Percentiles rank a stretch among this genome's conserved stretches.
Evolutionary conservation across 2,113 vertebrate genomes (phyloP).

Genomic region (Sinocyclocheilus rhinocerous): DNA sequence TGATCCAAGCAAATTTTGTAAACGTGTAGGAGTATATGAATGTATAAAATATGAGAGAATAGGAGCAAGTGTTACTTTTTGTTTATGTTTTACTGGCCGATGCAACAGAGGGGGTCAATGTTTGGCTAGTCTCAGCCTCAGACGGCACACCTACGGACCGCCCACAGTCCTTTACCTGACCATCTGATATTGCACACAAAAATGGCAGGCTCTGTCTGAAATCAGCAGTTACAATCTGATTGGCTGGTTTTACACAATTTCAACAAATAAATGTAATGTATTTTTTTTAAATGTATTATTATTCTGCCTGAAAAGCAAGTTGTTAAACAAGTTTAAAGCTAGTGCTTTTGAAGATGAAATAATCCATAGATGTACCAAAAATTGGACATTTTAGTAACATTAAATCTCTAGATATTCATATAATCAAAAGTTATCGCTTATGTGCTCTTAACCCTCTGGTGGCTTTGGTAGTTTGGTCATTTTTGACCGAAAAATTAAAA

Average conservation of each 20-base stretch:
- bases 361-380: too few species aligned
- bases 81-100: not conserved
- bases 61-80: not conserved
- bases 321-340: not conserved
- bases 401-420: too few species aligned
- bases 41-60: slow-evolving; percentile 23
- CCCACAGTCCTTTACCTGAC: not conserved
- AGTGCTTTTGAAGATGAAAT: too few species aligned
- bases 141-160: not conserved
- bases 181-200: not conserved
- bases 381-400: too few species aligned
- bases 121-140: slow-evolving; percentile 1
- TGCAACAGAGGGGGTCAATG: not conserved
- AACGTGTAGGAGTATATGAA: slow-evolving; percentile 7
- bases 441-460: too few species aligned
- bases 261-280: not conserved
- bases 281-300: not conserved
- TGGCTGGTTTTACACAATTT: not conserved
- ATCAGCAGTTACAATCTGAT: not conserved
- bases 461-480: too few species aligned
- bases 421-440: too few species aligned
- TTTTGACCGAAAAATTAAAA: too few species aligned
- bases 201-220: not conserved
- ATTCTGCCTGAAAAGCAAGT: not conserved
- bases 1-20: not conserved